Evolutionary conservation across 2,113 vertebrate species (phyloP), one percentile per base, ranked within the genome.

Genomic region (Arvicanthis niloticus): DNA sequence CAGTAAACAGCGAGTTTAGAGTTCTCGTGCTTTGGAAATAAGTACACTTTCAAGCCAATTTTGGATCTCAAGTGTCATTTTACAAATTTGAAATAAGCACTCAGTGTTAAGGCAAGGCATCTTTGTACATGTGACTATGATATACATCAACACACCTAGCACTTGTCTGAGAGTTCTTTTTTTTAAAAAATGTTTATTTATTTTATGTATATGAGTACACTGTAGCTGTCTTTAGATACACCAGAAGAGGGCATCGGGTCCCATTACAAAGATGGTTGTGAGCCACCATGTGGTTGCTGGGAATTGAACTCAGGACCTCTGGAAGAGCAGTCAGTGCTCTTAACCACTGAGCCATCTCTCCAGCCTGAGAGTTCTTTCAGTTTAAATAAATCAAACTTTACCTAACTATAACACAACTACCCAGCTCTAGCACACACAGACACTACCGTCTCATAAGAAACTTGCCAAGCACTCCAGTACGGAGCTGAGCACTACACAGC

Each of bases 371-470:
- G 51, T 51, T 51, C 51, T 90, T 81, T 95, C 34, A 67, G 62
- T 73, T 95, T 82, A 70, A 96, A 84, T 45, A 84, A 89, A 67
- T 48, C 37, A 95, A 91, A 89, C 76, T 29, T 81, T 5, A 89
- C 34, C 75, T 0, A 75, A 24, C 31, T 92, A 10, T 62, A 56
- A 42, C 31, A 92, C 13, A 8, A 90, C 4, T 21, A 90, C 37
- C n/a, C 92, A 75, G 89, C 24, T 8, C 6, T 7, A 56, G 22
- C 42, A 75, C n/a, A 85, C 51, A 88, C 26, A 89, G 12, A 78
- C 19, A 96, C 13, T 81, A 70, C 70, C 8, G 75, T 1, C 16
- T 77, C 31, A 4, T 42, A 67, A 77, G 58, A 95, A 89, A 51
- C n/a, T 58, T 56, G 10, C 4, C 70, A 45, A 93, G 48, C 65